These are phyloP conservation scores for Drosophila funebris DNA, from an alignment of 1,140 invertebrate species.

Conservation along the genomic window DNA sequence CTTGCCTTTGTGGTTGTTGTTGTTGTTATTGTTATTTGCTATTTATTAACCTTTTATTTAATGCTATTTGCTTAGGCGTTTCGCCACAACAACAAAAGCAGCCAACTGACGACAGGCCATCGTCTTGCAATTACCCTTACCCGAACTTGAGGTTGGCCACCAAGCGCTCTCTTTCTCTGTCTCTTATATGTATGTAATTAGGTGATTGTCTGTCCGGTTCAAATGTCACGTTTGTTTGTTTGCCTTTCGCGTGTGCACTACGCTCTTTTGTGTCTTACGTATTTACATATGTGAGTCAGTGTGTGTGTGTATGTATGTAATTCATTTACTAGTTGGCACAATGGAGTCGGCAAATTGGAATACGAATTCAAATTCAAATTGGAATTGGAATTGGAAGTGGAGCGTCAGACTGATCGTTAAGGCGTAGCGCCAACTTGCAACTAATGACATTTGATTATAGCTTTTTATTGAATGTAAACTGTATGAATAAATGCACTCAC, in stretches of 20 bases:
- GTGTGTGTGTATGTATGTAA: not conserved
- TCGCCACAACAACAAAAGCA: slow-evolving; percentile 37
- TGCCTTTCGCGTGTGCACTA: too few relatives aligned
- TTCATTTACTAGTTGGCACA: not conserved
- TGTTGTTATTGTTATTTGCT: slow-evolving; percentile 51
- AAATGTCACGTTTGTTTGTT: slow-evolving; percentile 77
- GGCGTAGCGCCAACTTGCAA: slow-evolving; percentile 42
- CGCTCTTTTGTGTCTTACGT: not conserved
- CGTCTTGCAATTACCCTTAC: slow-evolving; percentile 74
- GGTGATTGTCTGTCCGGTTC: slow-evolving; percentile 72
- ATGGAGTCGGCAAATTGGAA: slow-evolving; percentile 17
- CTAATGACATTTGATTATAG: slow-evolving; percentile 40
- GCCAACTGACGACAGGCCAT: slow-evolving; percentile 73
- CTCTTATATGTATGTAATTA: slow-evolving; percentile 58
- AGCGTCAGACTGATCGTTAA: slow-evolving; percentile 27
- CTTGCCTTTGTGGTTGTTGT: not conserved
- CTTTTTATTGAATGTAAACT: slow-evolving; percentile 34
- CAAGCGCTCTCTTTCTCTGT: not conserved
- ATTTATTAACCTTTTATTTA: slow-evolving; percentile 82
- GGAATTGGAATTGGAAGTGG: slow-evolving; percentile 15
- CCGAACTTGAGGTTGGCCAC: not conserved
- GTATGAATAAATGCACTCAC: slow-evolving; percentile 25
- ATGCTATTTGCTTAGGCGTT: slow-evolving; percentile 77
- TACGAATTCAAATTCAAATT: not conserved
- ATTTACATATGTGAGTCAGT: not conserved